Base-by-base conservation (phyloP, 2,113 vertebrate genomes). In the Pontoporia blainvillei region DNA sequence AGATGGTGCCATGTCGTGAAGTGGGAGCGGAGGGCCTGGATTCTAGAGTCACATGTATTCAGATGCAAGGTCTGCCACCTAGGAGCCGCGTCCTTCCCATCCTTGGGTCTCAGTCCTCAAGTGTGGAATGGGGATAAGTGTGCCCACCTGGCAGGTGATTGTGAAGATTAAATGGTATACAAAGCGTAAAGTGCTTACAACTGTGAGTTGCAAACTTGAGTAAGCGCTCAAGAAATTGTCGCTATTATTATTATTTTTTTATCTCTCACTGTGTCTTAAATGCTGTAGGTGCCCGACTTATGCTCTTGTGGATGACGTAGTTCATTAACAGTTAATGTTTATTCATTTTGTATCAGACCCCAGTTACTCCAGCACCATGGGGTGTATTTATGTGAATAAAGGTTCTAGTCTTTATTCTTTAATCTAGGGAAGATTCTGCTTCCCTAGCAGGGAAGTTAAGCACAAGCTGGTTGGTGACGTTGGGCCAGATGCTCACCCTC, bases 1-100 rank as follows among this genome's bases (percentile, higher is more conserved):
- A 21, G 34, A 9, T 7, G 25, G 76, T 17, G n/a, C 10, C 1
- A 3, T 7, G 29, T 62, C 2, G 3, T 1, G 2, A 17, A 1
- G 10, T 39, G 27, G 39, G n/a, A 8, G 11, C 49, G 23, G 7
- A 0, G 7, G 11, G 25, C 49, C 72, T 71, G 11, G n/a, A 11
- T 69, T 92, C 81, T 31, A 21, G 64, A 31, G 39, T n/a, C 23
- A 0, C 31, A 1, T 11, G 13, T 52, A 10, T 36, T 66, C 46
- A 44, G 13, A 31, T 36, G n/a, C 46, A 25, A 8, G 46, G 46
- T 3, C 82, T 34, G 20, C n/a, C 23, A 1, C 39, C 39, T 1
- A 29, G 36, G 39, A 54, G 6, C 75, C 21, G 21, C 0, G 3
- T 39, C 49, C 85, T 59, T 92, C 66, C 72, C 57, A 27, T 27